Base-by-base conservation (phyloP, 2,797 vertebrate genomes). In the Eulemur coronatus region DNA sequence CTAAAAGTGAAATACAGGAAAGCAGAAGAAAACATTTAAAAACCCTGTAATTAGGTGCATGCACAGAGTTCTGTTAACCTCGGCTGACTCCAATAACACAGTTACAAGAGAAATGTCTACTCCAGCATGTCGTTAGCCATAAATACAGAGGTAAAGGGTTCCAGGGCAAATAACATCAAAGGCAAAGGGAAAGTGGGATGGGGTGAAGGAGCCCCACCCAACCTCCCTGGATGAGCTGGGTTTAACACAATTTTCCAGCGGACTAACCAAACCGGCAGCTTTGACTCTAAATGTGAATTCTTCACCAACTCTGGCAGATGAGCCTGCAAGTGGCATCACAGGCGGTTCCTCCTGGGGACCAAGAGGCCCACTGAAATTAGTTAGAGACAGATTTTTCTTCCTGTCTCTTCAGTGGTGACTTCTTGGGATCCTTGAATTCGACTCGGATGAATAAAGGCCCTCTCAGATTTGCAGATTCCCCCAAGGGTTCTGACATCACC, bases 131-230 rank as follows among this genome's bases (percentile, higher is more conserved):
- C n/a, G n/a, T 94, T 78, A 87, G 89, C 76, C 33, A 35, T 96
- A 97, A 97, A 97, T 92, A 84, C 69, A 96, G 96, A 97, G 75
- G 86, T 93, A 84, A 96, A 93, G 79, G 73, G 48, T 85, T 95
- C 86, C 91, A 91, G 88, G 69, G 69, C 61, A 96, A 97, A 97
- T 94, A 92, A 81, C 84, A 91, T 97, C 95, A 97, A 97, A 96
- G 35, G 94, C 22, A 38, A 81, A 82, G 63, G 57, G 94, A 94
- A 94, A 93, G 78, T 90, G 48, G 41, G 33, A 80, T 61, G 82
- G 63, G 69, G 75, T 0, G 2, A 70, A 57, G 43, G 46, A 4
- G 61, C 18, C 57, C 84, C 91, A 92, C 84, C 91, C 93, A 75
- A 30, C 11, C 52, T 79, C 72, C 65, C 61, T 43, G 73, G 52